Evolutionary conservation across 2,888 invertebrate species (phyloP).

Genomic region (Eubasilissa splendida): DNA sequence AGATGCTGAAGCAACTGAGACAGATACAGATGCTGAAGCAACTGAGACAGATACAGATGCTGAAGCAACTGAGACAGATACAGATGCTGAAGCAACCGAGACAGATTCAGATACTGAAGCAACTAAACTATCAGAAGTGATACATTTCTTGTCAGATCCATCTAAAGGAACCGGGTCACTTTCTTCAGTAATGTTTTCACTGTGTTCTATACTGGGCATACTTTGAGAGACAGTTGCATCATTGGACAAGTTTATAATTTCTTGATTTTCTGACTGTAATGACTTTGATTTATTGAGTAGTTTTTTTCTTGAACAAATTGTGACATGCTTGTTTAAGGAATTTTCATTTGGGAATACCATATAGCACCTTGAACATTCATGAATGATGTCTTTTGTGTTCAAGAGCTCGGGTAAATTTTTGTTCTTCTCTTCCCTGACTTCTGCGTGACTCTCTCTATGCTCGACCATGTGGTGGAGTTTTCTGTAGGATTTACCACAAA

Average conservation of each 20-base stretch:
- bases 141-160: background rate
- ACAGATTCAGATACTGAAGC: background rate
- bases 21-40: too few species aligned
- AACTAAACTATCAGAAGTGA: background rate
- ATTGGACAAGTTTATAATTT: background rate
- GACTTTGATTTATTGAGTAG: constrained; percentile 30
- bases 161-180: background rate
- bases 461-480: constrained; percentile 69
- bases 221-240: background rate
- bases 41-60: too few species aligned
- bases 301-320: constrained; percentile 68
- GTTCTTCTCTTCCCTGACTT: constrained; percentile 67
- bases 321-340: constrained; percentile 68
- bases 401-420: constrained; percentile 60
- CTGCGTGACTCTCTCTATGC: constrained; percentile 69
- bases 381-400: constrained; percentile 69
- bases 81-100: background rate
- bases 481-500: constrained; percentile 70
- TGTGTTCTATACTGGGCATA: background rate
- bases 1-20: too few species aligned
- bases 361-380: constrained; percentile 71
- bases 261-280: background rate
- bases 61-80: too few species aligned
- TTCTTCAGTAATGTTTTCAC: background rate
- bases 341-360: constrained; percentile 73